Conservation (phyloP, 1,140 invertebrate species). For the Drosophila mayri region DNA sequence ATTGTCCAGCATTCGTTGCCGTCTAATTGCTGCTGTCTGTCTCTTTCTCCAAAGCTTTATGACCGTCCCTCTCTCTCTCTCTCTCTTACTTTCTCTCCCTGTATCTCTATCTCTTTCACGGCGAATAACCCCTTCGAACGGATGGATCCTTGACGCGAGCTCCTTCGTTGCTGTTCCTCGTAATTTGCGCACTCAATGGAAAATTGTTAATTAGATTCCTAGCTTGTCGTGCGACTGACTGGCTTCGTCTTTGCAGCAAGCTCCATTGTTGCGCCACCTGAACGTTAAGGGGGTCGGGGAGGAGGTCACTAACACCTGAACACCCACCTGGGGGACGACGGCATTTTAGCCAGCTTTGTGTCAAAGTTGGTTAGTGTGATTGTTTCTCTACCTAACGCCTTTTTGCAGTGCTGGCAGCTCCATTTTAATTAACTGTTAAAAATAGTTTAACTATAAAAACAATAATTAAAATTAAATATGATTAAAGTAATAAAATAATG, state of each 20-base stretch:
- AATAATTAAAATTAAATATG: neutral
- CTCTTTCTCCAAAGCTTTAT: neutral
- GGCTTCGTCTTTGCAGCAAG: slow-evolving; percentile 36
- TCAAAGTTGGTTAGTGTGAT: slow-evolving; percentile 79
- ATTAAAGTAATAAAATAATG: neutral
- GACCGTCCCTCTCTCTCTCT: neutral
- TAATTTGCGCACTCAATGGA: slow-evolving; percentile 83
- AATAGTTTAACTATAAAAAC: neutral
- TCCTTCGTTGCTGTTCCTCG: slow-evolving; percentile 54
- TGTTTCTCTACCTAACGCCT: slow-evolving; percentile 40
- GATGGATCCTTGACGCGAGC: neutral
- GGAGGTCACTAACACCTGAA: neutral
- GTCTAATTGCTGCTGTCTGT: slow-evolving; percentile 49
- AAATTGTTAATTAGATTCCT: slow-evolving; percentile 84
- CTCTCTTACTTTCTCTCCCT: neutral
- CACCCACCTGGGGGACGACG: slow-evolving; percentile 15
- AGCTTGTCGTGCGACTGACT: slow-evolving; percentile 80
- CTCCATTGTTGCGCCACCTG: slow-evolving; percentile 50
- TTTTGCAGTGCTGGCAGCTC: slow-evolving; percentile 4
- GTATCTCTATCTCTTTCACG: slow-evolving; percentile 3
- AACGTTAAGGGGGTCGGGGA: neutral
- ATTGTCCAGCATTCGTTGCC: slow-evolving; percentile 40
- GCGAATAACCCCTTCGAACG: slow-evolving; percentile 3
- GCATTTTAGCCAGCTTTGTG: slow-evolving; percentile 78
- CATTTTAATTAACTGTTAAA: neutral